phyloP scores from a whole-genome alignment of 2,113 vertebrate species.

The Platysteira castanea region DNA sequence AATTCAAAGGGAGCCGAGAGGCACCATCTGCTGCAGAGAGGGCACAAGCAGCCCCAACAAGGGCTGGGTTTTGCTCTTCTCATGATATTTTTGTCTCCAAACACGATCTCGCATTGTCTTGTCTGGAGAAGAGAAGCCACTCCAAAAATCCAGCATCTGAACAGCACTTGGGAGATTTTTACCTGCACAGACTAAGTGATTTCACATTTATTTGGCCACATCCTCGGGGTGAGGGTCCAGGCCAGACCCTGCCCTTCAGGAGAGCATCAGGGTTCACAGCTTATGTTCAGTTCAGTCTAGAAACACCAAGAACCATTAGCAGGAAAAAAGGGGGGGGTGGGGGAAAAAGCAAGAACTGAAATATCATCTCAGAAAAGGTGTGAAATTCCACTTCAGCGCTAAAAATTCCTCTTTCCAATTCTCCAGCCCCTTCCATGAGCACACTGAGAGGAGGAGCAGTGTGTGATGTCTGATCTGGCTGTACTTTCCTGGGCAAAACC shows the following conservation, averaged over 20 bases:
- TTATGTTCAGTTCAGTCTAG: fast-evolving
- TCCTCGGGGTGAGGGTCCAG: not conserved
- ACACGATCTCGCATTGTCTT: not conserved
- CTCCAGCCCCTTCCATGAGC: not conserved
- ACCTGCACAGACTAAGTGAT: not conserved
- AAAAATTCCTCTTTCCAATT: not conserved
- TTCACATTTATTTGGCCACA: not conserved
- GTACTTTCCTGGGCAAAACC: not conserved
- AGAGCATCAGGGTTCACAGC: not conserved
- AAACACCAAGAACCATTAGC: not conserved
- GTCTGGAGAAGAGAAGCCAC: not conserved
- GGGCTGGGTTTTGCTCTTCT: not conserved
- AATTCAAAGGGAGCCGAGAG: slow-evolving; percentile 8
- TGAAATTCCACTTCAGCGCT: not conserved
- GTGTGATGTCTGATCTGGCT: not conserved
- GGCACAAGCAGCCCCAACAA: not conserved
- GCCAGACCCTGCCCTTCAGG: not conserved
- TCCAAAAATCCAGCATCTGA: not conserved
- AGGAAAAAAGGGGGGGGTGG: no score
- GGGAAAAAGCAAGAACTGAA: not conserved
- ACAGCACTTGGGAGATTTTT: not conserved
- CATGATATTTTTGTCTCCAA: not conserved
- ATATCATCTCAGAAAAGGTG: not conserved
- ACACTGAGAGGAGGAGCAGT: fast-evolving
- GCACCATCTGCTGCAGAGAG: not conserved